Percentiles rank a stretch among this genome's conserved stretches.
Conservation (phyloP, 2,113 vertebrate genomes). For the rabbit (Oryctolagus cuniculus) region mOryCun1.1 NC_091440.1:48388501-48389000, state of each 20-base stretch:
- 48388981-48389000: slow-evolving; percentile 57
- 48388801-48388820: slow-evolving; percentile 64
- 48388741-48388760: neutral
- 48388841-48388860: slow-evolving; percentile 16
- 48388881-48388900: neutral
- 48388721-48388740: slow-evolving; percentile 16
- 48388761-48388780: slow-evolving; percentile 53
- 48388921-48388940: slow-evolving; percentile 80
- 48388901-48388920: slow-evolving; percentile 71
- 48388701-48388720: slow-evolving; percentile 69
- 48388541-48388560: slow-evolving; percentile 63
- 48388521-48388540: slow-evolving; percentile 83
- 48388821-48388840: slow-evolving; percentile 62
- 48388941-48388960: slow-evolving; percentile 76
- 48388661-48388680: slow-evolving; percentile 75
- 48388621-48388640: slow-evolving; percentile 79
- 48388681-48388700: slow-evolving; percentile 60
- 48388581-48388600: slow-evolving; percentile 72
- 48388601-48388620: slow-evolving; percentile 81
- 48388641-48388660: slow-evolving; percentile 79
- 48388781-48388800: slow-evolving; percentile 49
- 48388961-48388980: slow-evolving; percentile 36
- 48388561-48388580: slow-evolving; percentile 74
- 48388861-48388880: neutral
- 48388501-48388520: slow-evolving; percentile 80